These are phyloP conservation scores for Rhabdomys dilectus DNA, from an alignment of 2,113 vertebrate genomes.

Conservation along the genomic window DNA sequence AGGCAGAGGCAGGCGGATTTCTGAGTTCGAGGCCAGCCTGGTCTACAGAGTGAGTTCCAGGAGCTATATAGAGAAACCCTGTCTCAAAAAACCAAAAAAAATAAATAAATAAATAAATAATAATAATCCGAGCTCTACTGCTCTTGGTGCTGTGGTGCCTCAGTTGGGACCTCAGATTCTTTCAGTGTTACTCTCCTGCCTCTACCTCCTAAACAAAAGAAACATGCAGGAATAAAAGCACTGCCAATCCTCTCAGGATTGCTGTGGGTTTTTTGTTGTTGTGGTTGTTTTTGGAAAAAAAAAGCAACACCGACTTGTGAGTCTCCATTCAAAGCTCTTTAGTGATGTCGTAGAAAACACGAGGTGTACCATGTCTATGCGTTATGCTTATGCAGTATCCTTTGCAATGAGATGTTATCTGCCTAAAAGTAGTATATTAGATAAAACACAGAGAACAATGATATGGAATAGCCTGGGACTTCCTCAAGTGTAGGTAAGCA, in stretches of 20 bases:
- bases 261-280: neutral
- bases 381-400: neutral
- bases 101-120: no score
- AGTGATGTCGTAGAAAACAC: neutral
- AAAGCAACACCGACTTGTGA: neutral
- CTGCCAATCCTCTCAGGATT: neutral
- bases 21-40: no score
- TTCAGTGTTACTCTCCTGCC: neutral
- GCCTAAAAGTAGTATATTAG: neutral
- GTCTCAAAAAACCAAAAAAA: no score
- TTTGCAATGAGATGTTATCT: neutral
- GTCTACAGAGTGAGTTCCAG: no score
- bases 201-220: neutral
- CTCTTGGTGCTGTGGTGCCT: neutral
- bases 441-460: neutral
- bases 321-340: neutral
- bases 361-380: neutral
- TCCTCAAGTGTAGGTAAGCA: neutral
- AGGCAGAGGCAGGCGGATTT: no score
- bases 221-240: neutral
- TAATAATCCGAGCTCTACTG: neutral
- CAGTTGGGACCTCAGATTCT: neutral
- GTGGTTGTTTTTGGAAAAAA: no score
- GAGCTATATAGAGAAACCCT: no score
- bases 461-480: neutral